These are phyloP conservation scores for Peucedramus taeniatus DNA, from an alignment of 2,113 vertebrate genomes.

Conservation along the genomic window DNA sequence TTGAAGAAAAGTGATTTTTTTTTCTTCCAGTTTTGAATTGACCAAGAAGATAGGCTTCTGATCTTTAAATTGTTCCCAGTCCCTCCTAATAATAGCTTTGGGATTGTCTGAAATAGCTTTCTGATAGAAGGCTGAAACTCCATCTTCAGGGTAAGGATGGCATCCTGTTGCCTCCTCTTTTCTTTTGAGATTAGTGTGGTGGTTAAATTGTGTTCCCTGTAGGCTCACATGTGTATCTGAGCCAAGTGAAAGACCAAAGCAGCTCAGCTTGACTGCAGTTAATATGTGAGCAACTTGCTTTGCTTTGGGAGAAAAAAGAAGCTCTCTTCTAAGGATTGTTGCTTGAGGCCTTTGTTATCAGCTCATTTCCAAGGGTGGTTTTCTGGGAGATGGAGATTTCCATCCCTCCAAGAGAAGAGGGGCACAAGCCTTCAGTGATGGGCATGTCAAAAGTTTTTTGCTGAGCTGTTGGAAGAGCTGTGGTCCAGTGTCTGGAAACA, in stretches of 20 bases:
- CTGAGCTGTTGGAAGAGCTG: background rate
- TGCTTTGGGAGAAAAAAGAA: background rate
- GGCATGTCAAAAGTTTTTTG: background rate
- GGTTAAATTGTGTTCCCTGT: background rate
- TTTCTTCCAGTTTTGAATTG: background rate
- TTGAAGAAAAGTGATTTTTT: background rate
- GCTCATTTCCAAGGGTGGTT: background rate
- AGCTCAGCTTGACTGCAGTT: background rate
- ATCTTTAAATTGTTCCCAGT: conserved; percentile 18
- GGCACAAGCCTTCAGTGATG: background rate
- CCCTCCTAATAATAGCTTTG: background rate
- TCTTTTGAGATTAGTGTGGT: background rate
- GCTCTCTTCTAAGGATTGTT: background rate
- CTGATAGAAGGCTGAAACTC: background rate
- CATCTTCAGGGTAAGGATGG: background rate
- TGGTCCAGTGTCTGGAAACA: background rate
- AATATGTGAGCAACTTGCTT: background rate
- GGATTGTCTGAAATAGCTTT: conserved; percentile 14
- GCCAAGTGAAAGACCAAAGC: background rate
- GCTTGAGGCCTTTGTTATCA: background rate
- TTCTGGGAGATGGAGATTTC: background rate
- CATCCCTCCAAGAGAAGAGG: background rate
- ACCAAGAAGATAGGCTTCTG: background rate
- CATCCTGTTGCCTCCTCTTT: conserved; percentile 14
- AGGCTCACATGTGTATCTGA: background rate